Conservation (phyloP, 2,888 invertebrate species). For the Stenoptilia bipunctidactyla region DNA sequence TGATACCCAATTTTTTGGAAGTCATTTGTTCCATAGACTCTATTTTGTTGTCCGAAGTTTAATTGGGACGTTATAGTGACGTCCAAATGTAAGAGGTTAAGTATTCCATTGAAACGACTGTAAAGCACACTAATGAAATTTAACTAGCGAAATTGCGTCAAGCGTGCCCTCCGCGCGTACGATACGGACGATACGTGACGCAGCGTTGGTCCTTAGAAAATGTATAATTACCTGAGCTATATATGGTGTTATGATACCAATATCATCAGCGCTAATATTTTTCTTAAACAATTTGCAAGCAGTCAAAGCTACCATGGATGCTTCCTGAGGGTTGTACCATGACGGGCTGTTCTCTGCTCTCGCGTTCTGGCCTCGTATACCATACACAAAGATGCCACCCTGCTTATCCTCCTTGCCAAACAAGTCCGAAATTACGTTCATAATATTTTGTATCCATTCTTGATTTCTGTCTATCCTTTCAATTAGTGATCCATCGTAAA, state of each 20-base stretch:
- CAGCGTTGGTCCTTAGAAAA: too few species aligned
- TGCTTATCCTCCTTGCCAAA: conserved; percentile 30
- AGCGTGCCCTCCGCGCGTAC: too few species aligned
- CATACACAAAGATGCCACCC: conserved; percentile 77
- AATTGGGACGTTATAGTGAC: too few species aligned
- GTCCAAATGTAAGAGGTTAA: too few species aligned
- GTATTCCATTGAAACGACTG: too few species aligned
- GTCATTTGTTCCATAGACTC: too few species aligned
- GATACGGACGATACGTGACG: too few species aligned
- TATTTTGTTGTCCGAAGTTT: too few species aligned
- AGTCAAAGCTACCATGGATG: conserved; percentile 67
- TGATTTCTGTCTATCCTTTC: conserved; percentile 66
- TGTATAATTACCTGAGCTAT: conserved; percentile 80
- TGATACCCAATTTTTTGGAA: too few species aligned
- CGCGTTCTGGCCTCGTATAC: conserved; percentile 76
- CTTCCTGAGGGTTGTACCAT: conserved; percentile 92
- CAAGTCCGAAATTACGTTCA: conserved; percentile 31
- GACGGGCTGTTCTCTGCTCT: conserved; percentile 86
- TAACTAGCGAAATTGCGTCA: too few species aligned
- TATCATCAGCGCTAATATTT: conserved; percentile 75
- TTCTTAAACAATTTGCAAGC: conserved; percentile 74
- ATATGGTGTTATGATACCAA: conserved; percentile 95
- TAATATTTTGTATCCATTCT: conserved; percentile 30
- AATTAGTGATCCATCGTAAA: conserved; percentile 85
- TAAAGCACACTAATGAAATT: too few species aligned